These are phyloP conservation scores for Eristalis intricaria DNA, from an alignment of 2,888 invertebrate genomes.

Conservation along the genomic window DNA sequence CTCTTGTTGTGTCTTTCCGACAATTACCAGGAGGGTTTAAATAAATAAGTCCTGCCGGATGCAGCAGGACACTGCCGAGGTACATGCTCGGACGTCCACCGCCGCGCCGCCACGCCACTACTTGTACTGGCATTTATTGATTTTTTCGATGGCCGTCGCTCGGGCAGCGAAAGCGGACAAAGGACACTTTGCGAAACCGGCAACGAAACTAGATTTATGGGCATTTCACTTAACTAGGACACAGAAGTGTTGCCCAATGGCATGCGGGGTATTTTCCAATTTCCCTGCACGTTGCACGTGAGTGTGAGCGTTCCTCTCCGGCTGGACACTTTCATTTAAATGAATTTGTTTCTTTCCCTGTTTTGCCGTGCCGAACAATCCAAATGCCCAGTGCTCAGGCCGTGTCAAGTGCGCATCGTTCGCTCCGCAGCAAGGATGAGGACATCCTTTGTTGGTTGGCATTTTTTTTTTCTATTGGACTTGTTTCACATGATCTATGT, in stretches of 20 bases:
- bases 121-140: slow-evolving; percentile 48
- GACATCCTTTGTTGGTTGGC: background rate
- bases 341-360: slow-evolving; percentile 61
- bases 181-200: background rate
- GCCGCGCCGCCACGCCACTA: background rate
- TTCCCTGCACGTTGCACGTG: slow-evolving; percentile 23
- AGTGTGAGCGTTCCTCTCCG: slow-evolving; percentile 29
- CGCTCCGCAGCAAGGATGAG: background rate
- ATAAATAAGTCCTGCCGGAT: slow-evolving; percentile 65
- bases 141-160: slow-evolving; percentile 14
- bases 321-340: slow-evolving; percentile 66
- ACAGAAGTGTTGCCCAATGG: slow-evolving; percentile 57
- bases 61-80: slow-evolving; percentile 36
- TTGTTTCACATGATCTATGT: slow-evolving; percentile 44
- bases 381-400: slow-evolving; percentile 38
- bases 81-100: background rate
- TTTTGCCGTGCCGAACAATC: slow-evolving; percentile 33
- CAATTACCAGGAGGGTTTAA: slow-evolving; percentile 64
- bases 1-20: slow-evolving; percentile 58
- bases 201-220: slow-evolving; percentile 56
- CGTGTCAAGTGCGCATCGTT: slow-evolving; percentile 45
- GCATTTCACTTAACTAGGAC: slow-evolving; percentile 68
- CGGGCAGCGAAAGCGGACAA: too few species aligned
- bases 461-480: background rate
- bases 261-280: slow-evolving; percentile 63